These are phyloP conservation scores for Plutella xylostella DNA, from an alignment of 2,888 invertebrate species.

Conservation along the genomic window DNA sequence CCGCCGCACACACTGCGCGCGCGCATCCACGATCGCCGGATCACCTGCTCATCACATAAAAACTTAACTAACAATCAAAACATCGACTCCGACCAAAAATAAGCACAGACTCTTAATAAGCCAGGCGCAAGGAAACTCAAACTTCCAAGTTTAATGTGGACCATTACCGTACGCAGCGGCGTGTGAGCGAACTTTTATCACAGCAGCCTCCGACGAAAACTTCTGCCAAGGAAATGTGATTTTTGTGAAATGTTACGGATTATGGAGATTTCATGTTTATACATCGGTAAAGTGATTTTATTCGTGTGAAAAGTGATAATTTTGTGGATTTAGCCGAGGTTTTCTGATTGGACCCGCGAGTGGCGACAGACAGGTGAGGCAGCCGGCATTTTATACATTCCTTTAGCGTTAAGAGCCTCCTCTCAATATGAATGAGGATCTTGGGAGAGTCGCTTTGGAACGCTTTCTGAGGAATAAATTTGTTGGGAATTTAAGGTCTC, in stretches of 20 bases:
- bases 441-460: slow-evolving; percentile 13
- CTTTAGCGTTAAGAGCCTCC: slow-evolving; percentile 34
- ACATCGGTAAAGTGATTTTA: slow-evolving; percentile 34
- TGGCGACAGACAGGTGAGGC: too few species aligned
- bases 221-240: slow-evolving; percentile 39
- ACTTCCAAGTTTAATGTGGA: slow-evolving; percentile 26
- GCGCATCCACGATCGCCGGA: slow-evolving; percentile 3
- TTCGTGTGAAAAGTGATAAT: slow-evolving; percentile 28
- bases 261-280: slow-evolving; percentile 41
- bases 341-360: too few species aligned
- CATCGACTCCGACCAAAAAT: background rate
- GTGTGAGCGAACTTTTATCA: slow-evolving; percentile 32
- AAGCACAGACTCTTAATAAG: background rate
- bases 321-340: too few species aligned
- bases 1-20: background rate
- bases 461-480: slow-evolving; percentile 25
- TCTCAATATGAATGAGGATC: slow-evolving; percentile 36
- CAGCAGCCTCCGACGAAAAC: slow-evolving; percentile 32
- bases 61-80: background rate
- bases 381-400: too few species aligned
- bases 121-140: background rate
- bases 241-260: slow-evolving; percentile 50
- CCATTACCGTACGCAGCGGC: slow-evolving; percentile 27
- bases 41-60: background rate
- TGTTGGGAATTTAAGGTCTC: slow-evolving; percentile 12